phyloP scores from a whole-genome alignment of 2,797 vertebrate genomes.

The Lepilemur ruficaudatus region DNA sequence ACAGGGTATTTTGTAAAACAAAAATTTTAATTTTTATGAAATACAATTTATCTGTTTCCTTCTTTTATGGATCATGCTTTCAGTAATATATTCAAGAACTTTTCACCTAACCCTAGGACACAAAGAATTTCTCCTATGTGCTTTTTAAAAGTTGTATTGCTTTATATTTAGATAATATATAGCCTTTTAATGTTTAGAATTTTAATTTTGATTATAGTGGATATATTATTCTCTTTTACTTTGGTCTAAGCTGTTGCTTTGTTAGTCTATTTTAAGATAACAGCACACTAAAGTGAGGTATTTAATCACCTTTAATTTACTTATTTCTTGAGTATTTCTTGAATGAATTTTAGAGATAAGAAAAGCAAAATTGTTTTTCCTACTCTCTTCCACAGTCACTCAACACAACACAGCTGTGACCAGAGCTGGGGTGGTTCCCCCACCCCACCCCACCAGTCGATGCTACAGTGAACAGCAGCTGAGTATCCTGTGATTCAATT shows the following conservation, averaged over 20 bases:
- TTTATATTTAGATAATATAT: background rate
- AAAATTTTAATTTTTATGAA: no score
- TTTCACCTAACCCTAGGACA: no score
- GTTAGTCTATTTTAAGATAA: background rate
- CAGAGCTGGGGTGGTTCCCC: background rate
- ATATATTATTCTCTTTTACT: background rate
- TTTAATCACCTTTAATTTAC: background rate
- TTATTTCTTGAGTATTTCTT: background rate
- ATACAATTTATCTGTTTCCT: no score
- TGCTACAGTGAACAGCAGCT: background rate
- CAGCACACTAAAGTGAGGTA: background rate
- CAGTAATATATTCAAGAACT: no score
- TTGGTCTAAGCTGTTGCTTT: background rate
- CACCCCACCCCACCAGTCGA: background rate
- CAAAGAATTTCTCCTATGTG: no score
- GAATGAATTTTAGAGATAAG: background rate
- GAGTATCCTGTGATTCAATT: no score
- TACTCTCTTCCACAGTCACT: background rate
- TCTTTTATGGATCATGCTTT: no score
- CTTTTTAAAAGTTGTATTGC: background rate
- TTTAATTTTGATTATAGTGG: background rate
- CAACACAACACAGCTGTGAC: background rate
- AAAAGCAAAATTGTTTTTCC: background rate
- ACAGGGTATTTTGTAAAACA: background rate
- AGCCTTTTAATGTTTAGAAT: background rate